Percentiles rank a stretch among this genome's conserved stretches.
phyloP scores from a whole-genome alignment of 2,113 vertebrate species.

The Brachirus orientalis region DNA sequence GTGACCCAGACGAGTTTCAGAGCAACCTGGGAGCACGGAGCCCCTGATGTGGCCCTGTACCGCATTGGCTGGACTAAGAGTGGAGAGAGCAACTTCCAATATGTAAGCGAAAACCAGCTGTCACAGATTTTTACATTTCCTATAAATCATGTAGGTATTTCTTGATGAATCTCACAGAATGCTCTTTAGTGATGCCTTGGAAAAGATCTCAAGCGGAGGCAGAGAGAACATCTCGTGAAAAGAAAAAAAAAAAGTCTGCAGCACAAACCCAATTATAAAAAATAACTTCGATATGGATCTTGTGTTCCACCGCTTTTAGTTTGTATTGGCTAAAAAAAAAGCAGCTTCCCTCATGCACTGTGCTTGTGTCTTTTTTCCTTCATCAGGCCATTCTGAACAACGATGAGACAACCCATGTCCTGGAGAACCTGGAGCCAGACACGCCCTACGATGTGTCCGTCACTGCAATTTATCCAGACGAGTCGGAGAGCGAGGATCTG shows the following conservation, averaged over 20 bases:
- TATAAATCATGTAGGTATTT: constrained; percentile 31
- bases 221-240: constrained; percentile 42
- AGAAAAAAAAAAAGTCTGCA: constrained; percentile 32
- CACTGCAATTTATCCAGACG: constrained; percentile 97
- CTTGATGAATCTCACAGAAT: constrained; percentile 6
- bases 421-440: constrained; percentile 90
- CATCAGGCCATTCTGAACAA: constrained; percentile 90
- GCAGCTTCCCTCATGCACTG: background rate
- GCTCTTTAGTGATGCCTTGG: constrained; percentile 12
- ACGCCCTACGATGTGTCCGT: constrained; percentile 91
- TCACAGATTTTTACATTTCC: constrained; percentile 9
- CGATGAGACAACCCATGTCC: constrained; percentile 85
- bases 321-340: constrained; percentile 7
- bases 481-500: constrained; percentile 95
- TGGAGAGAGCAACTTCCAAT: constrained; percentile 76
- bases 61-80: constrained; percentile 89
- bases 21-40: constrained; percentile 94
- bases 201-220: constrained; percentile 16
- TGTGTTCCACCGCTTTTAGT: background rate
- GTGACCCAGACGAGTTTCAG: constrained; percentile 89
- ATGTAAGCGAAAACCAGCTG: constrained; percentile 70
- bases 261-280: constrained; percentile 1
- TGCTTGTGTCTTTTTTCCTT: constrained; percentile 29
- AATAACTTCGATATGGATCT: background rate
- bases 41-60: constrained; percentile 94